Conservation (phyloP, 2,113 vertebrate species). For the Mohoua ochrocephala region DNA sequence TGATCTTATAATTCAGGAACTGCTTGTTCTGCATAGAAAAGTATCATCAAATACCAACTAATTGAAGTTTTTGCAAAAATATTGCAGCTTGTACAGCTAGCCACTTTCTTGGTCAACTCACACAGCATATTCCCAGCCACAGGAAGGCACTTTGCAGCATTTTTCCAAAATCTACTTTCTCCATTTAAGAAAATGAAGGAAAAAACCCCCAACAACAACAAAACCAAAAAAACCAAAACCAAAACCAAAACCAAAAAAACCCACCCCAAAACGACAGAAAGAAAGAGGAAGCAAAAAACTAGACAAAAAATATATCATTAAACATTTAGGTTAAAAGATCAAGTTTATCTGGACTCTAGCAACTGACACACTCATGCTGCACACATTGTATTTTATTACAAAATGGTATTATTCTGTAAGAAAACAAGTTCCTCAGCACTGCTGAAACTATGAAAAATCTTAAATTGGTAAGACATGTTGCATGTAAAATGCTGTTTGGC, state of each 20-base stretch:
- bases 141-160: not conserved
- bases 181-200: not conserved
- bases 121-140: not conserved
- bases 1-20: not conserved
- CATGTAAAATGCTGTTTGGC: not conserved
- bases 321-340: not conserved
- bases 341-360: not conserved
- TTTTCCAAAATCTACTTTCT: not conserved
- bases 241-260: no score
- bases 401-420: not conserved
- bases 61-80: not conserved
- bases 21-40: not conserved
- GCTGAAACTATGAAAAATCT: not conserved
- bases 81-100: not conserved
- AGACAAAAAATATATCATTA: not conserved
- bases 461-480: not conserved
- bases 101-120: not conserved
- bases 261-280: not conserved
- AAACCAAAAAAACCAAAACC: no score
- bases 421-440: not conserved
- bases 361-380: not conserved
- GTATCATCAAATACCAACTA: not conserved
- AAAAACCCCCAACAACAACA: no score
- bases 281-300: not conserved
- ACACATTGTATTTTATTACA: not conserved